phyloP scores from a whole-genome alignment of 2,888 invertebrate genomes.

The Lasius fuliginosus region DNA sequence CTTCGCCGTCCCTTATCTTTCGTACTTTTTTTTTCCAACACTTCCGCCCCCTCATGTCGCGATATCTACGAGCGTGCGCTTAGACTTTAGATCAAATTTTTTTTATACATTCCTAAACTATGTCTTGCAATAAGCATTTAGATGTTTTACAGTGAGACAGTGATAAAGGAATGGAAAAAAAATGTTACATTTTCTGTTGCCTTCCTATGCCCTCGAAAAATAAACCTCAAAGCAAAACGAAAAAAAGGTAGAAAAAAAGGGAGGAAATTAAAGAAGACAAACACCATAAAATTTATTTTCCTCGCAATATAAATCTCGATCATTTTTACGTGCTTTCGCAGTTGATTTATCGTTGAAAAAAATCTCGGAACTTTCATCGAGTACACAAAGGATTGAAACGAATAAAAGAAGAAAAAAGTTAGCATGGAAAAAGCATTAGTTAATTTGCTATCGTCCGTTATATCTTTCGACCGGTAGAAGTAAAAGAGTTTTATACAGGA shows the following conservation, averaged over 20 bases:
- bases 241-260: too few relatives aligned
- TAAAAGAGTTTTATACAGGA: not conserved
- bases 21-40: conserved; percentile 2
- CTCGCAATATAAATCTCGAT: conserved; percentile 34
- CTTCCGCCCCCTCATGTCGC: not conserved
- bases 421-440: conserved; percentile 23
- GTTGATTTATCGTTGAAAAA: conserved; percentile 16
- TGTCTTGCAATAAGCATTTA: conserved; percentile 21
- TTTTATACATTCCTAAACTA: conserved; percentile 30
- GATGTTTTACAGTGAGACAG: conserved; percentile 2
- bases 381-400: conserved; percentile 20
- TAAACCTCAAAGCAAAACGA: not conserved
- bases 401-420: conserved; percentile 19
- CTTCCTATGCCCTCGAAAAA: not conserved
- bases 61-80: conserved; percentile 49
- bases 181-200: conserved; percentile 13
- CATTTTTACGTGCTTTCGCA: conserved; percentile 14
- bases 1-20: conserved; percentile 14
- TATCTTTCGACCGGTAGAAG: not conserved
- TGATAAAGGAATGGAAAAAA: conserved; percentile 26
- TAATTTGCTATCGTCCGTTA: conserved; percentile 30
- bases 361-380: conserved; percentile 20
- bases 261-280: conserved; percentile 40
- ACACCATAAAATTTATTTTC: conserved; percentile 20
- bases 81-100: conserved; percentile 56